Base-by-base conservation (phyloP, 1,140 invertebrate species). In the Penaeus indicus region DNA sequence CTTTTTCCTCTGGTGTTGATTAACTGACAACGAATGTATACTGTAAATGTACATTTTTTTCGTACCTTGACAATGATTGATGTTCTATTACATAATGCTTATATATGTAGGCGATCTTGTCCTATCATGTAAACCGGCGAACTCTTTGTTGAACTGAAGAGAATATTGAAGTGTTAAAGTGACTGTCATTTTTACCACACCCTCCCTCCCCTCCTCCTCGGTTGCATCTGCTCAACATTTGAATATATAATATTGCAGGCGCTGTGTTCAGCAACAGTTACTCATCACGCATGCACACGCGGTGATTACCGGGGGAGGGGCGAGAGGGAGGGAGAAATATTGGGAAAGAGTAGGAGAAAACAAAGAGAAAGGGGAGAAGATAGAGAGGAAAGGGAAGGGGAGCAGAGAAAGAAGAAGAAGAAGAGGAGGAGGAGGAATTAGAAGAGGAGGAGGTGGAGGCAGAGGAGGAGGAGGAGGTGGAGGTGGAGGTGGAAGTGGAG, bases 291-390 rank as follows among this genome's bases (percentile, higher is more conserved):
- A 72, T 25, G n/a, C 67, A 72, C 67, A n/a, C 67, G n/a, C 18
- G 16, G n/a, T 72, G 32, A 54, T 13, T 11, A 21, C 10, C 5
- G 2, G 38, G 18, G 60, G 2, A 22, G 18, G 60, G 18, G 61
- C 22, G 80, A 83, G 80, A 83, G 80, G 62, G 54, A 62, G 80
- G 62, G 80, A 82, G 80, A 82, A 60, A 82, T 32, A 32, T 32
- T 32, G 32, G 32, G 2, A 32, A 32, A 32, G 32, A 32, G 32
- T 32, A 32, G 32, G 32, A 32, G 1, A 32, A 32, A 32, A 32
- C 32, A 32, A 32, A 32, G 32, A 32, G 67, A 69, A 27, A 7
- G 16, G 32, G 67, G 18, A 16, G 18, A 32, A 72, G 3, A 72
- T n/a, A 13, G 67, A n/a, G 67, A 22, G 67, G 16, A 32, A 18